These are phyloP conservation scores for Melinopterus prodromus DNA, from an alignment of 2,888 invertebrate genomes.

Conservation along the genomic window DNA sequence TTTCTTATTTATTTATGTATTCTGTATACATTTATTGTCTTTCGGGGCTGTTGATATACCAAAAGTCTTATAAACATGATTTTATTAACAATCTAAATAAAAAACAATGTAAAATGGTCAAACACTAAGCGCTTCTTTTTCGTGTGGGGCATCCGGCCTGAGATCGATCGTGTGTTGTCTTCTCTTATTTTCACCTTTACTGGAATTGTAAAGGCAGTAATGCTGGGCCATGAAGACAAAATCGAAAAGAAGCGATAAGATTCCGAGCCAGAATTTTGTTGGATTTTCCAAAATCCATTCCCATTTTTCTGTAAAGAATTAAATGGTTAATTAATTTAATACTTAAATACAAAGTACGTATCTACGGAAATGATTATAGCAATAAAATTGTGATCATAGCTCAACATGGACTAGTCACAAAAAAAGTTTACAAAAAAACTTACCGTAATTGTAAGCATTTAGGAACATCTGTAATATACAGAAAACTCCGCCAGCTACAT, in stretches of 20 bases:
- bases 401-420: background rate
- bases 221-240: constrained; percentile 37
- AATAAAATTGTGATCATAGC: background rate
- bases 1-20: too few species aligned
- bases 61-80: background rate
- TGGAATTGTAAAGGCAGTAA: constrained; percentile 34
- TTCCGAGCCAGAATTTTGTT: constrained; percentile 39
- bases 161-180: constrained; percentile 25
- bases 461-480: constrained; percentile 94
- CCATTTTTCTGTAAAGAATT: constrained; percentile 35
- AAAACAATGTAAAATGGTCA: background rate
- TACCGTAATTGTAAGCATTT: constrained; percentile 85
- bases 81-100: background rate
- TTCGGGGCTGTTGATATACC: background rate
- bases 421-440: constrained; percentile 43
- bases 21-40: background rate
- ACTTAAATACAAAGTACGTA: too few species aligned
- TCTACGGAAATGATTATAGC: too few species aligned
- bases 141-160: constrained; percentile 19
- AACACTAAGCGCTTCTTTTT: constrained; percentile 20
- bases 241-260: constrained; percentile 36
- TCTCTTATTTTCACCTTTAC: constrained; percentile 19
- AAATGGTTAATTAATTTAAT: background rate
- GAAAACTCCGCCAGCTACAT: constrained; percentile 89
- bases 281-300: constrained; percentile 37